phyloP scores from a whole-genome alignment of 2,797 vertebrate species.

The Lophotriccus pileatus region DNA sequence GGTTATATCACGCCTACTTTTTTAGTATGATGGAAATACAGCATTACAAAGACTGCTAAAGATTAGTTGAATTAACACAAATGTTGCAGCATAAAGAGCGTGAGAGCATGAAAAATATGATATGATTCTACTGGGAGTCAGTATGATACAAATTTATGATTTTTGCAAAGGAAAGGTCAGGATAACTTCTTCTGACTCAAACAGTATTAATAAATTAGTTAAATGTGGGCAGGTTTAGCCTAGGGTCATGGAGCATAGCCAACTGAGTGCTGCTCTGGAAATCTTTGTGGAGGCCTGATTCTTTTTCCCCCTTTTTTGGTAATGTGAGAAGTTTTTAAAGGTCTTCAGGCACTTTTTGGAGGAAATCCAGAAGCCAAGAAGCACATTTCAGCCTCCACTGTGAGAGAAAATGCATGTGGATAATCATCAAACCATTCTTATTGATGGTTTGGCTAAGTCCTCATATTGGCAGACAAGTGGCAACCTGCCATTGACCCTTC shows the following conservation, averaged over 20 bases:
- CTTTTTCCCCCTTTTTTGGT: not conserved
- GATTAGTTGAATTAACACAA: not conserved
- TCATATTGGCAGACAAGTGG: not conserved
- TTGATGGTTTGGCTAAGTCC: not conserved
- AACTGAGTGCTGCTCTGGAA: not conserved
- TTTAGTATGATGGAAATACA: not conserved
- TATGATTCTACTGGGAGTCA: not conserved
- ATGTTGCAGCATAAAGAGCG: not conserved
- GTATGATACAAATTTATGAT: not conserved
- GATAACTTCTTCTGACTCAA: not conserved
- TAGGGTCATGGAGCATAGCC: not conserved
- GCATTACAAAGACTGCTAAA: not conserved
- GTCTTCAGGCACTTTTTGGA: not conserved
- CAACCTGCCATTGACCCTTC: not conserved
- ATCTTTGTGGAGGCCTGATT: not conserved
- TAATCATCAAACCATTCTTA: accelerated
- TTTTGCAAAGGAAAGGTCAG: not conserved
- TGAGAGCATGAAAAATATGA: not conserved
- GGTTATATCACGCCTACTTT: not conserved
- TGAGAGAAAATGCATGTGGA: not conserved
- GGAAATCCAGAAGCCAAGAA: not conserved
- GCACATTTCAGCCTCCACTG: not conserved
- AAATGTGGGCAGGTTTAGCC: not conserved
- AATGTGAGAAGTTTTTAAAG: not conserved
- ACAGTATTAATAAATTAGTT: not conserved